Evolutionary conservation across 2,797 vertebrate genomes (phyloP).

Genomic region (Thunnus albacares): DNA sequence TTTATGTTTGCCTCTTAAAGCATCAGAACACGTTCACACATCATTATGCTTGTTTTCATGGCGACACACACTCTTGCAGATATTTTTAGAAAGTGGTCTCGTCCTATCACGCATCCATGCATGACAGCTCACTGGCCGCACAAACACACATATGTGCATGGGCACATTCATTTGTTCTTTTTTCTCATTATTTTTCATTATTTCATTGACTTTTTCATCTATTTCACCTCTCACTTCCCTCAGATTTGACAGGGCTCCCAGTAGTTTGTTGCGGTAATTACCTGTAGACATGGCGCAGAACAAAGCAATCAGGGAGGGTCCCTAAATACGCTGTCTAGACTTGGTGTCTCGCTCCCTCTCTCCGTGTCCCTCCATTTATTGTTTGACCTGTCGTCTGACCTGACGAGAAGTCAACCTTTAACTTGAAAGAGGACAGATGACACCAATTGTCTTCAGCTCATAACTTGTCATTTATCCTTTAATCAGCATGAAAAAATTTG

Average conservation of each 20-base stretch:
- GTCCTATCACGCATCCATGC: background rate
- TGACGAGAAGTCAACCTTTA: slow-evolving; percentile 62
- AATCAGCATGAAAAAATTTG: slow-evolving; percentile 28
- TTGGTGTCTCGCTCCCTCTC: slow-evolving; percentile 80
- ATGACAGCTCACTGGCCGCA: slow-evolving; percentile 14
- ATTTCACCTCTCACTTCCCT: slow-evolving; percentile 51
- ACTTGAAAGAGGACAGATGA: slow-evolving; percentile 69
- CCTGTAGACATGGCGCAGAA: slow-evolving; percentile 86
- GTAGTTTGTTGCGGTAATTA: slow-evolving; percentile 85
- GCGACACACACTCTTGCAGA: slow-evolving; percentile 10
- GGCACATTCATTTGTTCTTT: slow-evolving; percentile 14
- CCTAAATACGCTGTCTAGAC: slow-evolving; percentile 86
- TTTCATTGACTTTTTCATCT: slow-evolving; percentile 39
- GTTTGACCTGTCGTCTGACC: slow-evolving; percentile 78
- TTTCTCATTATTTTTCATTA: background rate
- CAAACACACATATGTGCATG: slow-evolving; percentile 8
- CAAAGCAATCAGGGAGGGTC: slow-evolving; percentile 86
- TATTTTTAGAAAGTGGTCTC: slow-evolving; percentile 27
- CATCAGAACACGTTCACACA: slow-evolving; percentile 32
- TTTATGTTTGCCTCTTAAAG: background rate
- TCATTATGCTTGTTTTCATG: slow-evolving; percentile 53
- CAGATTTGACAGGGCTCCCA: slow-evolving; percentile 68
- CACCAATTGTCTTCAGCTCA: slow-evolving; percentile 62
- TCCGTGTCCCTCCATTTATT: slow-evolving; percentile 74
- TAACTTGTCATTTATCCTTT: slow-evolving; percentile 59